Base-by-base conservation (phyloP, 2,113 vertebrate species). In the Aegithalos caudatus region DNA sequence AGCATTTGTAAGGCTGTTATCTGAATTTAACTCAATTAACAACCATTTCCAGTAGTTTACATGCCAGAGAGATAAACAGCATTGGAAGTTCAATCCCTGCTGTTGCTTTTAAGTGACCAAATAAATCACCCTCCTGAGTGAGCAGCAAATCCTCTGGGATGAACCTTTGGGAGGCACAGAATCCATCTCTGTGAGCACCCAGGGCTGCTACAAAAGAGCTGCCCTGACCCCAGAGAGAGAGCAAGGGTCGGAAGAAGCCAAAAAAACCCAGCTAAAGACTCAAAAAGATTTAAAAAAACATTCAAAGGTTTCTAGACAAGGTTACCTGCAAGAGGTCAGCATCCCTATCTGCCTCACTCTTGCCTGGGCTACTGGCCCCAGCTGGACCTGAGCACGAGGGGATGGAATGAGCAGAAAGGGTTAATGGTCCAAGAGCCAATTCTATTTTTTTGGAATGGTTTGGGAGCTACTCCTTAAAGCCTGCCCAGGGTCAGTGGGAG, bases 1-100 rank as follows among this genome's bases (percentile, higher is more conserved):
- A 92, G 72, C 29, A 24, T 50, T 92, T 77, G 62, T 44, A 29
- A 93, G 71, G 88, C 60, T 86, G 88, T 96, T 96, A 90, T 7
- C 79, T 3, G 12, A 81, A 71, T 86, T 94, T 96, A 95, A 95
- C 86, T 95, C 92, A 60, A 92, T 96, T 95, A 95, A 54, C 83
- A 44, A 23, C 88, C 82, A 51, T 86, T 90, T 90, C 62, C 90
- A 78, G 51, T 37, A 71, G 67, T 90, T 97, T 90, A 53, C n/a
- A 33, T 12, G 53, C 56, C 1, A 4, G 11, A 67, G 76, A 7
- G 21, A 93, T 83, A 88, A 95, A 88, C 85, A 93, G 45, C 82
- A 78, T 31, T 47, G 88, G 82, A 88, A 92, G 95, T 93, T 67
- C 94, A 93, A 93, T 90, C 88, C 6, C 1, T 71, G 88, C 86